Evolutionary conservation across 2,113 vertebrate species (phyloP).

Genomic region (Micromys minutus): DNA sequence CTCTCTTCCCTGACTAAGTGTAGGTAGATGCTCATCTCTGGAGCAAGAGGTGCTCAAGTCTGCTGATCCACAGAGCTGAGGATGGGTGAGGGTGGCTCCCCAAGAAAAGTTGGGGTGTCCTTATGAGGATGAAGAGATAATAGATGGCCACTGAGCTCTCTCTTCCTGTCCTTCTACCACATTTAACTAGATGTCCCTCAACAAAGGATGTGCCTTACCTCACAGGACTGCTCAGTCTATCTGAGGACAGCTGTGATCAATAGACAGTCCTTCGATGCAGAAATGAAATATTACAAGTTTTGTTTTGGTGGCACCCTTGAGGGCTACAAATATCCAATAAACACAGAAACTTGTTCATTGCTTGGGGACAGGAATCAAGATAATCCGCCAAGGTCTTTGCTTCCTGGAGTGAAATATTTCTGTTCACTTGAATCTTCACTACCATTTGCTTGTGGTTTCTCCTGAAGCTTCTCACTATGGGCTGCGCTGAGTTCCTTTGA

Average conservation of each 20-base stretch:
- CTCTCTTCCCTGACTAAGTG: not conserved
- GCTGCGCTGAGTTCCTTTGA: not conserved
- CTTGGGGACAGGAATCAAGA: not conserved
- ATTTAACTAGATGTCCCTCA: not conserved
- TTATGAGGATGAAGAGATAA: not conserved
- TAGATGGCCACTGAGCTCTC: not conserved
- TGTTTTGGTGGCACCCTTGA: not conserved
- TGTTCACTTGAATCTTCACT: not conserved
- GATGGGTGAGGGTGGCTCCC: not conserved
- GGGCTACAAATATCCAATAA: not conserved
- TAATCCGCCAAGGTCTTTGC: not conserved
- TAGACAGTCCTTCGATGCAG: not conserved
- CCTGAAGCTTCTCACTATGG: no score
- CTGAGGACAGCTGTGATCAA: not conserved
- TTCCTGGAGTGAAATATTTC: not conserved
- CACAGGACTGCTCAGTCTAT: not conserved
- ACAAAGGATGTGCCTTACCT: not conserved
- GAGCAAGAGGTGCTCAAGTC: not conserved
- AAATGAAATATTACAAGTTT: not conserved
- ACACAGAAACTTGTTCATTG: not conserved
- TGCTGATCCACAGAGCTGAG: not conserved
- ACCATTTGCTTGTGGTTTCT: not conserved
- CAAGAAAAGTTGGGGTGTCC: not conserved
- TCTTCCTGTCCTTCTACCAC: not conserved
- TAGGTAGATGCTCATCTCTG: not conserved